phyloP scores from a whole-genome alignment of 2,113 vertebrate species.

The Semnornis frantzii region DNA sequence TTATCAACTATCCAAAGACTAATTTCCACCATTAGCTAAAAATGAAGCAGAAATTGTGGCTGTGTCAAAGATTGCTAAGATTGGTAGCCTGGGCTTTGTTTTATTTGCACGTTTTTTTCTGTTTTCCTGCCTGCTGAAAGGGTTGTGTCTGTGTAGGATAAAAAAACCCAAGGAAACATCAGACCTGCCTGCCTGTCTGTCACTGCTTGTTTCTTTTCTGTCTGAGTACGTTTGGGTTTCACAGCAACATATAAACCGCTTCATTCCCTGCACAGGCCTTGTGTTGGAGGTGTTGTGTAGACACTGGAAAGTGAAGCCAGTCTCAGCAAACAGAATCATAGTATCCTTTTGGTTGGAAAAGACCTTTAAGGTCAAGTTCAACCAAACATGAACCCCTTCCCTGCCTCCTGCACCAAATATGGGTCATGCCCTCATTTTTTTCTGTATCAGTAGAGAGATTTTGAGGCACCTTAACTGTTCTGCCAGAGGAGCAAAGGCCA shows the following conservation, averaged over 20 bases:
- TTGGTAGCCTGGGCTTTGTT: constrained; percentile 21
- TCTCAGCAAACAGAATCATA: background rate
- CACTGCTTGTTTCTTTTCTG: background rate
- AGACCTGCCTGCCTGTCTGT: background rate
- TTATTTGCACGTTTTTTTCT: constrained; percentile 29
- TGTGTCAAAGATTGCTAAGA: constrained; percentile 45
- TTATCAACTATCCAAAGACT: constrained; percentile 77
- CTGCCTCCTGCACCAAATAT: background rate
- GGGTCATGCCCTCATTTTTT: background rate
- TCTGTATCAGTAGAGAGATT: background rate
- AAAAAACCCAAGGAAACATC: background rate
- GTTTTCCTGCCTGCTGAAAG: background rate
- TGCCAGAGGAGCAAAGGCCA: background rate
- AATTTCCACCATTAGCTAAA: constrained; percentile 77
- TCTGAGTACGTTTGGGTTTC: background rate
- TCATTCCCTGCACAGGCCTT: background rate
- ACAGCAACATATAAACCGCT: background rate
- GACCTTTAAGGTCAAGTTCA: too few relatives aligned
- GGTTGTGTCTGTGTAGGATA: background rate
- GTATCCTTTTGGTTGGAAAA: too few relatives aligned
- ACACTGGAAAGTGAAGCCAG: background rate
- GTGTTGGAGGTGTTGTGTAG: background rate
- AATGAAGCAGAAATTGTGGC: constrained; percentile 69
- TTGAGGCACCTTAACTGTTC: background rate
- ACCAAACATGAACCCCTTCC: background rate